Evolutionary conservation across 2,888 invertebrate genomes (phyloP).

Genomic region (Resseliella maxima): DNA sequence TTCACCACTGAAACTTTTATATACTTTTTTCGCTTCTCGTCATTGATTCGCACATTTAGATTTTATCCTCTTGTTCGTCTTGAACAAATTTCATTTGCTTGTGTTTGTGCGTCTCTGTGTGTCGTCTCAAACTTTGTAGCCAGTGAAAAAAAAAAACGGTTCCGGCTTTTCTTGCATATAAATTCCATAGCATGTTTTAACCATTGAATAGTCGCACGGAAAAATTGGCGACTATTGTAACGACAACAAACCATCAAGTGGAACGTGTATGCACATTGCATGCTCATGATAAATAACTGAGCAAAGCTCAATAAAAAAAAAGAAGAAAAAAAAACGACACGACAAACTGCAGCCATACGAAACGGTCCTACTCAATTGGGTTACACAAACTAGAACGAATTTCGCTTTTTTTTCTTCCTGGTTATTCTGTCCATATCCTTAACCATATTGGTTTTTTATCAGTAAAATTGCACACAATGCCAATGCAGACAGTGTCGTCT

Average conservation of each 20-base stretch:
- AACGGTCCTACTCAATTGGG: slow-evolving; percentile 17
- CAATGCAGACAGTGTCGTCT: slow-evolving; percentile 53
- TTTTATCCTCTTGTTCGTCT: background rate
- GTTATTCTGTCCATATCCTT: background rate
- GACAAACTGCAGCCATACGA: background rate
- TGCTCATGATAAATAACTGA: slow-evolving; percentile 43
- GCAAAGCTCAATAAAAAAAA: background rate
- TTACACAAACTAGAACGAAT: slow-evolving; percentile 31
- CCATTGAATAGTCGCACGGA: background rate
- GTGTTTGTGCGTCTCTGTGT: no score
- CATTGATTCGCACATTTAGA: background rate
- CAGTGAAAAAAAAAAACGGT: background rate
- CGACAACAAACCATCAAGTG: slow-evolving; percentile 33
- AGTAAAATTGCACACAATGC: slow-evolving; percentile 31
- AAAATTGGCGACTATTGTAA: slow-evolving; percentile 17
- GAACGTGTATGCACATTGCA: slow-evolving; percentile 37
- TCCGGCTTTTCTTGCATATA: background rate
- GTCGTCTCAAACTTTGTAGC: background rate
- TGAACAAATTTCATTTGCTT: slow-evolving; percentile 17
- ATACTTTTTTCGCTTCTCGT: background rate
- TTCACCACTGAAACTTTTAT: background rate
- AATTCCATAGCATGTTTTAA: background rate
- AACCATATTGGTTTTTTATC: slow-evolving; percentile 15
- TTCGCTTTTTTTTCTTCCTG: background rate
- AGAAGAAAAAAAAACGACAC: background rate